Conservation (phyloP, 2,113 vertebrate genomes). For the Amphiprion percula region DNA sequence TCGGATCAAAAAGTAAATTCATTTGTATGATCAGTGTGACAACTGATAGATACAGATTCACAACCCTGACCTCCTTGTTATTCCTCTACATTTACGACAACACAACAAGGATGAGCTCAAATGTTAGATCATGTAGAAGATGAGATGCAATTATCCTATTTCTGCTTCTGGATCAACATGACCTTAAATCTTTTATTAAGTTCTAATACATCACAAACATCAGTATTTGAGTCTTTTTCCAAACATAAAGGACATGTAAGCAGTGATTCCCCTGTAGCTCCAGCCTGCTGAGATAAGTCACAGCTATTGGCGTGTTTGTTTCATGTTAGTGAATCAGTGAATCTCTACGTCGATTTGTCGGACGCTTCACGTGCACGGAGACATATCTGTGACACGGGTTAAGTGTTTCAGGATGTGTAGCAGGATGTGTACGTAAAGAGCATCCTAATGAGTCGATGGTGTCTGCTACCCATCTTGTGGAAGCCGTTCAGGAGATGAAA, state of each 20-base stretch:
- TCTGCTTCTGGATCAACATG: neutral
- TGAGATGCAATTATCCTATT: neutral
- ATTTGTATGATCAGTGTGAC: too few relatives aligned
- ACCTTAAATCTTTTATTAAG: neutral
- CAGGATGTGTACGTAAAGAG: neutral
- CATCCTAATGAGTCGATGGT: neutral
- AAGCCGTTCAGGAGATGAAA: constrained; percentile 16
- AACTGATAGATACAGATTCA: too few relatives aligned
- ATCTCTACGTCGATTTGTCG: constrained; percentile 1
- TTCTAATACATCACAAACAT: neutral
- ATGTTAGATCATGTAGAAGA: too few relatives aligned
- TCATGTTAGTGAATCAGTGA: neutral
- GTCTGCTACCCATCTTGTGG: neutral
- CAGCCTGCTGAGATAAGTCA: neutral
- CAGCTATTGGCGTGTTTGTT: neutral
- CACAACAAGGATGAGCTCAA: too few relatives aligned
- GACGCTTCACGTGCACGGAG: neutral
- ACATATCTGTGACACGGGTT: neutral
- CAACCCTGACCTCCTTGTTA: too few relatives aligned
- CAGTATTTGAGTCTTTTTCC: neutral
- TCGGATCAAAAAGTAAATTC: too few relatives aligned
- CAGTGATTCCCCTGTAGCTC: neutral
- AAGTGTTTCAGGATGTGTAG: neutral
- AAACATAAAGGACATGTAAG: neutral
- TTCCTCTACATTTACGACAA: too few relatives aligned